A percentile compares a stretch with the other conserved stretches of the same genome.
phyloP scores from a whole-genome alignment of 2,888 invertebrate genomes.

The Andrena haemorrhoa region DNA sequence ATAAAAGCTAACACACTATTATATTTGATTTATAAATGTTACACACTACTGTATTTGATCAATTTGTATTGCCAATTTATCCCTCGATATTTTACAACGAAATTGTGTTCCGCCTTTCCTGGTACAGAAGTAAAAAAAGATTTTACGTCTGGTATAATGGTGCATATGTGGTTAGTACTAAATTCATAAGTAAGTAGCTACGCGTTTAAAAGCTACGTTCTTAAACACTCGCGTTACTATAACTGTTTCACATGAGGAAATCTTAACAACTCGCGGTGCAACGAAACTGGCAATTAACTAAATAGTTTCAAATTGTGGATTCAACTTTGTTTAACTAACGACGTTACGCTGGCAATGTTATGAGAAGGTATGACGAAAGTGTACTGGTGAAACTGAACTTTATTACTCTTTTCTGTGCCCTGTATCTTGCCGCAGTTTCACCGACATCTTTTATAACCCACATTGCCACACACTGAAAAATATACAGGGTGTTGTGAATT shows the following conservation, averaged over 20 bases:
- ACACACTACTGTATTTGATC: background rate
- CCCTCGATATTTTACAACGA: background rate
- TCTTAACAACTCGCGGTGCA: constrained; percentile 7
- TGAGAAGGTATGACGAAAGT: constrained; percentile 49
- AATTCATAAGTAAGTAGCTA: background rate
- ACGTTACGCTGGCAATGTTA: constrained; percentile 27
- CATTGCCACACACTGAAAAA: background rate
- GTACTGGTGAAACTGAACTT: constrained; percentile 47
- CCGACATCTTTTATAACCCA: constrained; percentile 24
- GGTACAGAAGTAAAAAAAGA: background rate
- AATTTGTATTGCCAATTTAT: background rate
- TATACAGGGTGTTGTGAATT: background rate
- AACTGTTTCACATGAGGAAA: constrained; percentile 4
- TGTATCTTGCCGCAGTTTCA: constrained; percentile 28
- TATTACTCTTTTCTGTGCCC: constrained; percentile 38
- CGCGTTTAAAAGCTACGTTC: constrained; percentile 4
- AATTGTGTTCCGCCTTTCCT: background rate
- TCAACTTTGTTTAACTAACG: constrained; percentile 41
- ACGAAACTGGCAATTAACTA: constrained; percentile 38
- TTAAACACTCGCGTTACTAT: background rate
- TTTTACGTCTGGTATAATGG: background rate
- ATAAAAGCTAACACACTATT: too few relatives aligned
- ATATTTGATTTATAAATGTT: too few relatives aligned
- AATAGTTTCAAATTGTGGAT: constrained; percentile 16
- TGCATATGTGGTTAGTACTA: background rate